A percentile compares a stretch with the other conserved stretches of the same genome.
These are phyloP conservation scores for Lophura nycthemera DNA, from an alignment of 2,113 vertebrate genomes.

Conservation along the genomic window DNA sequence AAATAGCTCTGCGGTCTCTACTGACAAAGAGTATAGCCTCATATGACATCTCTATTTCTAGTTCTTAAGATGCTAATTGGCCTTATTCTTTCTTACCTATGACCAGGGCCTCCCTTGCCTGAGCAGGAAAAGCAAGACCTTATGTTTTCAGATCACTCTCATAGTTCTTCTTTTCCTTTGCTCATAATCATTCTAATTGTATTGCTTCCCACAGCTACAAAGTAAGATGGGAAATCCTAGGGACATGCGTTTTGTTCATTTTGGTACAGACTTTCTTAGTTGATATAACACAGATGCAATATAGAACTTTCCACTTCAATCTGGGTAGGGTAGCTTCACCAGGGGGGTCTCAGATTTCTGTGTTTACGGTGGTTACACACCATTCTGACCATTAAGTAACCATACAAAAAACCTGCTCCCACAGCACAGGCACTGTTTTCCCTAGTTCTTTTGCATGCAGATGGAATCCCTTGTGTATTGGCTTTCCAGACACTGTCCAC, in stretches of 20 bases:
- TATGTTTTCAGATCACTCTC: neutral
- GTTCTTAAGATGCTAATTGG: neutral
- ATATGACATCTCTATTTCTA: neutral
- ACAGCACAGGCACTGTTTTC: neutral
- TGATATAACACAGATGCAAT: neutral
- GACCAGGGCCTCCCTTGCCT: neutral
- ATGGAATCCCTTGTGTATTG: neutral
- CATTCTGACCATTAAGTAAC: neutral
- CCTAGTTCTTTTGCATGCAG: neutral
- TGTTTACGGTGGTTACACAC: neutral
- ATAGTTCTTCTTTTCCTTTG: neutral
- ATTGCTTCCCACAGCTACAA: neutral
- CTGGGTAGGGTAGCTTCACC: neutral
- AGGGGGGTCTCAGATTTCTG: neutral
- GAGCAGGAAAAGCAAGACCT: neutral
- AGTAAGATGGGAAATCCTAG: neutral
- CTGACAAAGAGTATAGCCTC: neutral
- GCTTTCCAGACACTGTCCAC: neutral
- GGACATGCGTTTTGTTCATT: neutral
- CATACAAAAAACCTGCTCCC: neutral
- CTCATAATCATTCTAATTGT: neutral
- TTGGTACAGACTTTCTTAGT: neutral
- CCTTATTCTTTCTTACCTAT: neutral
- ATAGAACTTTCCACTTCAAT: neutral
- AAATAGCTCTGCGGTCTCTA: neutral